Conservation (phyloP, 2,113 vertebrate genomes). For the Pardalotus punctatus region DNA sequence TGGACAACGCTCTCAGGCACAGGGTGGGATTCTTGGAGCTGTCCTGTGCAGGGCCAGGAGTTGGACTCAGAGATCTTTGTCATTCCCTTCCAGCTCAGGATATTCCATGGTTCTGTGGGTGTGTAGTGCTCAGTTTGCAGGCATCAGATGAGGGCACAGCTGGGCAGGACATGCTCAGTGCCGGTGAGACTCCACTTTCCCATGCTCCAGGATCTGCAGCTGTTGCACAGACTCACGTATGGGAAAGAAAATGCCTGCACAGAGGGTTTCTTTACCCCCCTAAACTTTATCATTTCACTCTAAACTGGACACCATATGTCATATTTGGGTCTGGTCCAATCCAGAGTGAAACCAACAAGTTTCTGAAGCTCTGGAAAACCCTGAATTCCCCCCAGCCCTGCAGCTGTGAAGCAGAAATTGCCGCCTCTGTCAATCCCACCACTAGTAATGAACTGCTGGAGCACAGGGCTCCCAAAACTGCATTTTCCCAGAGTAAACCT, state of each 20-base stretch:
- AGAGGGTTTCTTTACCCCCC: background rate
- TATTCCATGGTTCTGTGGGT: background rate
- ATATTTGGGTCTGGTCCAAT: constrained; percentile 38
- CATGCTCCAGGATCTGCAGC: background rate
- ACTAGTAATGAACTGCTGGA: constrained; percentile 38
- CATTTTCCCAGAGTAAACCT: constrained; percentile 59
- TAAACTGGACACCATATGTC: constrained; percentile 42
- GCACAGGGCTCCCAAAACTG: constrained; percentile 29
- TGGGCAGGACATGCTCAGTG: background rate
- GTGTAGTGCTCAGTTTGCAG: background rate
- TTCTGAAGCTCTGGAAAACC: constrained; percentile 28
- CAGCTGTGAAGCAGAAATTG: constrained; percentile 53
- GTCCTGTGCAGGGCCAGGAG: background rate
- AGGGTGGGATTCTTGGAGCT: background rate
- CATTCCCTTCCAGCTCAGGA: background rate
- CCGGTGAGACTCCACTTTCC: background rate
- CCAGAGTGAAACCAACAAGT: background rate
- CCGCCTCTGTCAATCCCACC: constrained; percentile 28
- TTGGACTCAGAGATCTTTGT: background rate
- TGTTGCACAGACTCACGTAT: background rate
- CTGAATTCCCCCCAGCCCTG: constrained; percentile 33
- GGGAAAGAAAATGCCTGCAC: background rate
- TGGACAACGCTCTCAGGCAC: background rate
- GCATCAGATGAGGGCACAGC: background rate
- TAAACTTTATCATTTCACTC: constrained; percentile 1